Evolutionary conservation across 2,797 vertebrate species (phyloP), one percentile per base, ranked within the genome.

Genomic region (Cirrhinus molitorella): DNA sequence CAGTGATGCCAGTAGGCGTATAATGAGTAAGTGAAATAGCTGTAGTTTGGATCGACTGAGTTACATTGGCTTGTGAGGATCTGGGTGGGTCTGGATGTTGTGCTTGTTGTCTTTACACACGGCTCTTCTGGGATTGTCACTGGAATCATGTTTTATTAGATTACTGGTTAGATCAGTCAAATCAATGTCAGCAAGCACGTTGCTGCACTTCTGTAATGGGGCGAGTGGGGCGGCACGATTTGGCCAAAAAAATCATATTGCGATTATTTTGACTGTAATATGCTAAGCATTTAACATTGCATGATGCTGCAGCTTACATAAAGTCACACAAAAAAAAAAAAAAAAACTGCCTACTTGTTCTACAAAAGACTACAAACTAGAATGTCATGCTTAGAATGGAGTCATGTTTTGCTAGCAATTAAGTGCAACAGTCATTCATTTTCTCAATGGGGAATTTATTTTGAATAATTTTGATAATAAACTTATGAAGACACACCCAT

Each of bases 21-120:
- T 21, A 17, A 40, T 3, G 34, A 72, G 51, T 23, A 34, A 19
- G 19, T 61, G 13, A 72, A 81, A 63, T 6, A 12, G 8, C 40
- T 47, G n/a, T 28, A 47, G 25, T 72, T 21, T 16, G 57, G 57
- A 28, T 65, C 31, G 45, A 31, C 21, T 11, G 31, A 61, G 61
- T 53, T 23, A 4, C 63, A 49, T 49, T 75, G 59, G 51, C 31
- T 55, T 16, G 8, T 19, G 10, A 25, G 16, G 53, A 47, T 12
- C 25, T 84, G 80, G 81, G 87, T 87, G 83, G 85, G 84, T 77
- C 75, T 72, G 79, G 83, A 80, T 76, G 45, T 87, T 79, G 78
- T 80, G 81, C 81, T 82, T 84, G 63, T 55, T 80, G 83, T 88
- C 88, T 86, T 68, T 80, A n/a, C 49, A 59, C 74, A 81, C 5